phyloP scores from a whole-genome alignment of 1,140 invertebrate genomes.

The Galendromus occidentalis region DNA sequence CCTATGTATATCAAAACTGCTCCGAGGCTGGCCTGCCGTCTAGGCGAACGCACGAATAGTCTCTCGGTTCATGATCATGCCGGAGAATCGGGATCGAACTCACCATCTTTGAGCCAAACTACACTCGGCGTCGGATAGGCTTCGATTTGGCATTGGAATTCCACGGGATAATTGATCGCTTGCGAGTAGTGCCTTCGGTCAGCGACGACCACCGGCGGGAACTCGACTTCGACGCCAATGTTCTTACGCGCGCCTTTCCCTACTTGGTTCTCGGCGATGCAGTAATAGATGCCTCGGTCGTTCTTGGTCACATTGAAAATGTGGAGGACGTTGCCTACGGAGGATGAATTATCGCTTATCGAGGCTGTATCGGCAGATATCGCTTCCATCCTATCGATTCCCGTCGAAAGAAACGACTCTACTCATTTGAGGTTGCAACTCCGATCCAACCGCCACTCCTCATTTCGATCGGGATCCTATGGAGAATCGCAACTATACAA shows the following conservation, averaged over 20 bases:
- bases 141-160: conserved; percentile 73
- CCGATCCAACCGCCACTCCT: too few relatives aligned
- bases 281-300: conserved; percentile 76
- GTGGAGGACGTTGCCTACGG: conserved; percentile 56
- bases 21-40: too few relatives aligned
- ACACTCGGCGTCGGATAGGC: conserved; percentile 75
- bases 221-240: conserved; percentile 66
- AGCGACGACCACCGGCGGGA: conserved; percentile 12
- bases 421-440: too few relatives aligned
- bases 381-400: too few relatives aligned
- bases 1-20: too few relatives aligned
- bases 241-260: conserved; percentile 60
- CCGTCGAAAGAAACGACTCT: too few relatives aligned
- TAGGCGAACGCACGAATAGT: too few relatives aligned
- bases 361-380: too few relatives aligned
- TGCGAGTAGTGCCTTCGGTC: background rate
- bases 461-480: too few relatives aligned
- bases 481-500: too few relatives aligned
- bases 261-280: conserved; percentile 67
- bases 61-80: too few relatives aligned
- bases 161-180: conserved; percentile 70
- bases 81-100: too few relatives aligned
- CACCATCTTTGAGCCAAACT: conserved; percentile 59
- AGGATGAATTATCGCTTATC: background rate
- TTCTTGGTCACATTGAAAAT: conserved; percentile 51